phyloP scores from a whole-genome alignment of 2,888 invertebrate species.

The Aleiodes alternator region DNA sequence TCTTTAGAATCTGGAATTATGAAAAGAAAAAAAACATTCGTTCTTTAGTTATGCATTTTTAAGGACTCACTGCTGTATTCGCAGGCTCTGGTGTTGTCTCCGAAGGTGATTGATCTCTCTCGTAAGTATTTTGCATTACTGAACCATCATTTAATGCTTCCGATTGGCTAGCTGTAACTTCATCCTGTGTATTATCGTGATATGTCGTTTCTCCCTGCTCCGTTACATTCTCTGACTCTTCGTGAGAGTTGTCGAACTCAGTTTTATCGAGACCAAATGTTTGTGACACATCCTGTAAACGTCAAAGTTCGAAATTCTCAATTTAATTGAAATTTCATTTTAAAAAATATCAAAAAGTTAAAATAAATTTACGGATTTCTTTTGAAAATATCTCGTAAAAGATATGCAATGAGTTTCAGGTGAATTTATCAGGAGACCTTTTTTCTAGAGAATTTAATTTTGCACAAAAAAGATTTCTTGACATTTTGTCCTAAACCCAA shows the following conservation, averaged over 20 bases:
- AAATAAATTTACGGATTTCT: background rate
- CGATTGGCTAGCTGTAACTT: constrained; percentile 51
- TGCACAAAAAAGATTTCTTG: too few species aligned
- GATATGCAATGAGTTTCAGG: too few species aligned
- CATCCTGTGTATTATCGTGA: constrained; percentile 52
- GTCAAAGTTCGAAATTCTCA: constrained; percentile 1
- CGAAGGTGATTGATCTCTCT: constrained; percentile 44
- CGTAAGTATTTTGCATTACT: constrained; percentile 37
- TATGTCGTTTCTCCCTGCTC: constrained; percentile 49
- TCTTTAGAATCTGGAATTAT: too few species aligned
- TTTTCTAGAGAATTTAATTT: too few species aligned
- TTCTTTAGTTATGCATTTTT: constrained; percentile 4
- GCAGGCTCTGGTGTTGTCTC: constrained; percentile 49
- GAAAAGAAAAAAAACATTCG: too few species aligned
- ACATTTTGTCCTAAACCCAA: too few species aligned
- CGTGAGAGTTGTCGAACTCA: constrained; percentile 58
- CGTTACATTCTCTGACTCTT: constrained; percentile 48
- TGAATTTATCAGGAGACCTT: too few species aligned
- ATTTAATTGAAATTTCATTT: background rate
- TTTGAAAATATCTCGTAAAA: too few species aligned
- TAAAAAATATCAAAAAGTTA: background rate
- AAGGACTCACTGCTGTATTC: constrained; percentile 52
- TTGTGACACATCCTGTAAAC: constrained; percentile 70
- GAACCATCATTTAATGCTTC: constrained; percentile 52
- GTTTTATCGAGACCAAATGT: constrained; percentile 72